Evolutionary conservation across 2,888 invertebrate genomes (phyloP), one percentile per base, ranked within the genome.

Genomic region (Drosophila putrida): DNA sequence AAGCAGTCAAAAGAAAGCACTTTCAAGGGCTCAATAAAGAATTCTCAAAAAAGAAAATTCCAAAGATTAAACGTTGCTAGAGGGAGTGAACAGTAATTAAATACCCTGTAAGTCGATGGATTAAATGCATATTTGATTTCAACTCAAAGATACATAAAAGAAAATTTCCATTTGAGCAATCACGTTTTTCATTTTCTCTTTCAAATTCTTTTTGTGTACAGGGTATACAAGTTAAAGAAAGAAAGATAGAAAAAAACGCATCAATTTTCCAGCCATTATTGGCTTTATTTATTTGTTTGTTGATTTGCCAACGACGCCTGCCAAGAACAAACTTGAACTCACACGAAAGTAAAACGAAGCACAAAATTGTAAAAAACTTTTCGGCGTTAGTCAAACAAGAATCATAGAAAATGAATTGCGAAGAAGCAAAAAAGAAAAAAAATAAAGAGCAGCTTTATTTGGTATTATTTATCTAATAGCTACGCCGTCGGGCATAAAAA

Each of bases 401-500:
- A 62, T 70, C 63, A 67, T 58, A 69, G 43, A 67, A 61, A 64
- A 63, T 41, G 53, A 36, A 54, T 43, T 9, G 25, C 15, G n/a
- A 39, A 46, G 3, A 1, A 28, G 20, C 20, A 20, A 20, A 25
- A 13, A 27, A 25, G n/a, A 39, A 41, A 31, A 20, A 20, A 25
- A 13, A 27, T 20, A 13, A 39, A 41, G 25, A 15, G 25, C 64
- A 75, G 68, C 78, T 82, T 78, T 66, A 73, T 73, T 80, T 75
- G 74, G 35, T 59, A 78, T 84, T 89, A 89, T 89, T 85, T 89
- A 88, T 85, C 70, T 85, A 88, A 85, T 79, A 79, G 77, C 60
- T 43, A 27, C 28, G 55, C 60, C 13, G 47, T 31, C 28, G 69
- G 43, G 57, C 67, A 77, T 65, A 54, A 55, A 77, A 66, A 77